These are phyloP conservation scores for Coregonus suidteri DNA, from an alignment of 2,797 vertebrate species.

Conservation along the genomic window DNA sequence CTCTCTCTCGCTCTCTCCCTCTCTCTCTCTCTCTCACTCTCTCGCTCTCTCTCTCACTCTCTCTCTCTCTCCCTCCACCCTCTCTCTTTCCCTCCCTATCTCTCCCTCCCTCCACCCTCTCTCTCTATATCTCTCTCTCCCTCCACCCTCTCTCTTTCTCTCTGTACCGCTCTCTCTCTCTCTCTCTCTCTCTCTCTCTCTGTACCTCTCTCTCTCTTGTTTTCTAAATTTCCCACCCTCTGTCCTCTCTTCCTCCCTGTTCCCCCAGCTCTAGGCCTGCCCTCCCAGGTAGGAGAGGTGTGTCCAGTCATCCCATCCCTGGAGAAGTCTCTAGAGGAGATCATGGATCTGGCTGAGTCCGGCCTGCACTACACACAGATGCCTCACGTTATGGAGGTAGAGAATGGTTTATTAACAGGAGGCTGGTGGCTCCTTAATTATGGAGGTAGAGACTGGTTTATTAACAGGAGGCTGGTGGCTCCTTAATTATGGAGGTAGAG, in stretches of 20 bases:
- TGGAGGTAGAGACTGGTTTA: conserved; percentile 68
- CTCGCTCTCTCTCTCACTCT: neutral
- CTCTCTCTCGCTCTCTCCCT: no score
- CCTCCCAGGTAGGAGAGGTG: conserved; percentile 82
- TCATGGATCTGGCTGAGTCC: conserved; percentile 90
- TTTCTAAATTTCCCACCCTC: neutral
- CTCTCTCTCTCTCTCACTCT: neutral
- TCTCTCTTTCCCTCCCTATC: no score
- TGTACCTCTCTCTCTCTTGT: neutral
- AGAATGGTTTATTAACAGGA: neutral
- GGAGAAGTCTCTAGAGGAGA: conserved; percentile 89
- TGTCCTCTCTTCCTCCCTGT: neutral
- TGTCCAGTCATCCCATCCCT: conserved; percentile 88
- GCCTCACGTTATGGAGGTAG: conserved; percentile 87
- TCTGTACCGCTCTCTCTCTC: neutral
- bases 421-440: conserved; percentile 13
- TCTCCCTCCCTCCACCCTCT: no score
- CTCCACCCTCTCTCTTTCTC: neutral
- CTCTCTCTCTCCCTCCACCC: neutral
- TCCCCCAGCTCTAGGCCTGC: conserved; percentile 78
- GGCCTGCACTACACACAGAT: conserved; percentile 93
- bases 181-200: neutral
- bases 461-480: neutral
- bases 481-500: conserved; percentile 82
- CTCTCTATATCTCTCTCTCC: neutral